These are phyloP conservation scores for Ispidina picta DNA, from an alignment of 2,797 vertebrate genomes.

Conservation along the genomic window DNA sequence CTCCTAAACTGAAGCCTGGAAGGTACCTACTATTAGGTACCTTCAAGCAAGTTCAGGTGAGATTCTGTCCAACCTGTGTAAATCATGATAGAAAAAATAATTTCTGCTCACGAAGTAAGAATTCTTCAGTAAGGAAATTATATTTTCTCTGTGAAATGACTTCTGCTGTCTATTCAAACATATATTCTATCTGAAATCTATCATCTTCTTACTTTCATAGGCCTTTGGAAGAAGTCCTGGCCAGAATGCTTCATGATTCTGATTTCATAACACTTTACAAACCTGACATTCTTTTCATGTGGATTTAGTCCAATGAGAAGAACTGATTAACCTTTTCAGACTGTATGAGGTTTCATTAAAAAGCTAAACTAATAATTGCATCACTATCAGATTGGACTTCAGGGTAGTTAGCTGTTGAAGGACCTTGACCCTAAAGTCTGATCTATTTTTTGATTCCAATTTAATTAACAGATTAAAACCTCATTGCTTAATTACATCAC, in stretches of 20 bases:
- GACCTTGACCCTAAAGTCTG: constrained; percentile 58
- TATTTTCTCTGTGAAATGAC: not conserved
- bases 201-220: fast-evolving
- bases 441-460: constrained; percentile 49
- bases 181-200: not conserved
- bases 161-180: not conserved
- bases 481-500: constrained; percentile 69
- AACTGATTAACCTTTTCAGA: constrained; percentile 38
- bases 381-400: constrained; percentile 19
- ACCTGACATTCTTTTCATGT: not conserved
- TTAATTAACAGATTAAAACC: constrained; percentile 67
- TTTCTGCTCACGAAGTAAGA: not conserved
- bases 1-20: not conserved
- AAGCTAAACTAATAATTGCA: constrained; percentile 47
- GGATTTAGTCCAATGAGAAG: not conserved
- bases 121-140: not conserved
- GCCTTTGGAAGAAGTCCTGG: not conserved
- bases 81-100: not conserved
- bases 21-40: not conserved
- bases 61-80: not conserved
- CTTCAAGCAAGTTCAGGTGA: not conserved
- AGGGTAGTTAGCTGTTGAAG: constrained; percentile 35
- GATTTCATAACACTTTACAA: not conserved
- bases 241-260: not conserved
- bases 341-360: constrained; percentile 44